Evolutionary conservation across 2,888 invertebrate genomes (phyloP).

Genomic region (Cheilosia impressa): DNA sequence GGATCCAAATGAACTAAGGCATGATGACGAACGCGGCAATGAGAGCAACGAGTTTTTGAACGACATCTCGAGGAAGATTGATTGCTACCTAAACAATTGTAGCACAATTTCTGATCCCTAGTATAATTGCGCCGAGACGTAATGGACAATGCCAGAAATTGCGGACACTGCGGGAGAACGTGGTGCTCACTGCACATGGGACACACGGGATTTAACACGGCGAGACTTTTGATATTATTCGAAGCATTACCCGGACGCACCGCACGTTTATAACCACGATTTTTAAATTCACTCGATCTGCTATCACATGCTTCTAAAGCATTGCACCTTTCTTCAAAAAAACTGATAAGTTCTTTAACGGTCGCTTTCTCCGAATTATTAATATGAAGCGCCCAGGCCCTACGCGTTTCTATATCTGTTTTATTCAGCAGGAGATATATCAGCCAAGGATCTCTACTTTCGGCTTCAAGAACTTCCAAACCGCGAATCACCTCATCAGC

Average conservation of each 20-base stretch:
- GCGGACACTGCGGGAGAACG: constrained; percentile 8
- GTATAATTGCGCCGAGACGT: constrained; percentile 15
- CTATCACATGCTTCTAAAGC: too few species aligned
- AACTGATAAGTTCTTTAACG: too few species aligned
- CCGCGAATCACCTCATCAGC: constrained; percentile 19
- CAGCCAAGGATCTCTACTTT: constrained; percentile 11
- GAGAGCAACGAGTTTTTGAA: constrained; percentile 25
- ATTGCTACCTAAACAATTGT: constrained; percentile 22
- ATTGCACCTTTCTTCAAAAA: too few species aligned
- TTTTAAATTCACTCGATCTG: too few species aligned
- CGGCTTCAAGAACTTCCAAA: constrained; percentile 8
- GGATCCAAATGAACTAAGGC: constrained; percentile 11
- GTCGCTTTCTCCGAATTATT: too few species aligned
- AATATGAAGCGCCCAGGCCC: too few species aligned
- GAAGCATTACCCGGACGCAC: not conserved
- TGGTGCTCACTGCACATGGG: constrained; percentile 4
- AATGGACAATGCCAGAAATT: constrained; percentile 23
- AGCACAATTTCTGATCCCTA: constrained; percentile 29
- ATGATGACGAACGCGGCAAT: constrained; percentile 23
- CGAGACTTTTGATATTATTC: too few species aligned
- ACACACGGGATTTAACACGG: not conserved
- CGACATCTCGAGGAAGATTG: constrained; percentile 31
- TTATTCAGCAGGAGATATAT: not conserved
- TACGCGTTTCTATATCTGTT: too few species aligned
- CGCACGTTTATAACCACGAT: too few species aligned